Base-by-base conservation (phyloP, 2,113 vertebrate species). In the Muscicapa adusta region DNA sequence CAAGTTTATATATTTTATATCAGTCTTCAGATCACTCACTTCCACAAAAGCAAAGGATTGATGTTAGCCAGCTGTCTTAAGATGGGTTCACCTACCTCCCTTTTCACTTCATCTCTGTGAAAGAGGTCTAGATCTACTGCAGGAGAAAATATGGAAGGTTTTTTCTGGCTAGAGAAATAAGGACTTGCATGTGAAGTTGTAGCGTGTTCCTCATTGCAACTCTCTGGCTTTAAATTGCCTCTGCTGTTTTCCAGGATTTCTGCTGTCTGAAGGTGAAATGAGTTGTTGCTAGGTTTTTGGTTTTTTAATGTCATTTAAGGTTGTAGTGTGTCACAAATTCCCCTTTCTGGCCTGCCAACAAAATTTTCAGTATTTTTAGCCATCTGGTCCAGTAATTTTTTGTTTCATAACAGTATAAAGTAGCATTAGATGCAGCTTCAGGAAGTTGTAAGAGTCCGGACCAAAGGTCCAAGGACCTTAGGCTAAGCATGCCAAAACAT, bases 1-100 rank as follows among this genome's bases (percentile, higher is more conserved):
- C 66, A 79, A 45, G 66, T 72, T 91, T 93, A 85, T 94, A 2
- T 91, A 83, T 92, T 93, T 95, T 89, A 40, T 65, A 92, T 70
- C 51, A 86, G 75, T 66, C 47, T 88, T 81, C 82, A 85, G 45
- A 85, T 78, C 38, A 29, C 22, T 78, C 78, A 54, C 28, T 82
- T 45, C 28, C 56, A 36, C 50, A 72, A 91, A 90, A 83, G 58
- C 36, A 40, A 85, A 79, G 47, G 60, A 89, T 14, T 88, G 66
- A 43, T 79, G 66, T 70, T 58, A 63, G 71, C 45, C 67, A 71
- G 10, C 83, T 83, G 47, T 38, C 50, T 85, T 61, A 72, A 80
- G 72, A 36, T 45, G 53, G 43, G 47, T 61, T 95, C 60, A 61
- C 54, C 67, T 95, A 9, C 58, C 67, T 82, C 12, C 5, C 16